Base-by-base conservation (phyloP, 64 coral and sea anemone species). In the Orbicella faveolata region DNA sequence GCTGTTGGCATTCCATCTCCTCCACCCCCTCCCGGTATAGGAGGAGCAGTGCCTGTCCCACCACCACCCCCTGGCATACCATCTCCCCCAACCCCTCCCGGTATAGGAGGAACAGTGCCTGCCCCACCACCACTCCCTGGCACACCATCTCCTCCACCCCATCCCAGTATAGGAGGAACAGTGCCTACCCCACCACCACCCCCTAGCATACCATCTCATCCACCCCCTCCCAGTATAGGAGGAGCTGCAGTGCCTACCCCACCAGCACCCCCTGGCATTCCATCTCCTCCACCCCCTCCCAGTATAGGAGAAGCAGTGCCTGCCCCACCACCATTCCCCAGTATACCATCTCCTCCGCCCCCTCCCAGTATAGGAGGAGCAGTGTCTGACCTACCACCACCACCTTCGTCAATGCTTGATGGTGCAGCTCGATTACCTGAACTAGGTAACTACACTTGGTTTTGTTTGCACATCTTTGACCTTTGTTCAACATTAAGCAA, bases 381-480 rank as follows among this genome's bases (percentile, higher is more conserved):
- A 64, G 20, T 75, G 6, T 41, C 83, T 10, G 36, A 83, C 39
- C 90, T 84, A 72, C 90, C 88, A 61, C 86, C 86, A 55, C 86
- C 86, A 4, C 88, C 74, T 72, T 80, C 55, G 75, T 51, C 73
- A 37, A 59, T 57, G 4, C 30, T 26, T 51, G 57, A 51, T 41
- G 75, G 11, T 30, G 16, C 36, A 51, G 36, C 54, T 19, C 26
- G 80, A 16, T 61, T 74, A 33, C 63, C 66, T 26, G 25, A 75
- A 19, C 61, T 83, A 87, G 76, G 73, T 80, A 63, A 77, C 12
- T 36, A 23, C 9, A 55, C 2, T 11, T 48, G 44, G 14, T 55
- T 80, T 51, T 59, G 55, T 59, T 59, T 59, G 2, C 11, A 59
- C 11, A 59, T 59, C 15, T 48, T 0, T 48, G 44, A 48, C 44